Base-by-base conservation (phyloP, 2,113 vertebrate species). In the Calyptomena viridis region DNA sequence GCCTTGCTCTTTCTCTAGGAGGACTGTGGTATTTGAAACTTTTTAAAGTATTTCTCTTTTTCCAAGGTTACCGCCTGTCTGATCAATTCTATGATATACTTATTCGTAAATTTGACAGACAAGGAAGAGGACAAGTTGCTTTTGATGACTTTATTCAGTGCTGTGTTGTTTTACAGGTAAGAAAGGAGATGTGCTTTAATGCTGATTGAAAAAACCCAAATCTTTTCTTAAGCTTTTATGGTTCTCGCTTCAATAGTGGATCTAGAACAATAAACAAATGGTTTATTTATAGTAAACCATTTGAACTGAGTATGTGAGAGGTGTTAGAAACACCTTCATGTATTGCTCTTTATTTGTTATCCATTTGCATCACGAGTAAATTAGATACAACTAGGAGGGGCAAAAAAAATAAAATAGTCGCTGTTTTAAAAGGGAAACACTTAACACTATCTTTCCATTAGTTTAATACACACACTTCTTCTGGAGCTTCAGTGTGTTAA, bases 111-210 rank as follows among this genome's bases (percentile, higher is more conserved):
- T 99, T 99, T 44, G 99, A 99, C 97, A 98, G 99, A 59, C 99
- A 99, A 97, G 99, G 99, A 93, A 99, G 98, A 97, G 99, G 98
- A 60, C 99, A 99, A 91, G 98, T 99, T 56, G 99, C 99, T 50
- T 99, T 99, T 49, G 99, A 99, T 94, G 99, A 99, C 97, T 99
- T 99, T 97, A 99, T 99, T 96, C 99, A 99, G 96, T 99, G 99
- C 95, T 99, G 99, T 90, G 99, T 99, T 84, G 99, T 99, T 85
- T 91, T 99, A 95, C 99, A 99, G 99, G 99, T 99, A 98, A 97
- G 31, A 20, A 77, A 46, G 39, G 60, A 83, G 69, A 73, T 59
- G 16, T 22, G n/a, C 39, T 90, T 87, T 28, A 35, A 68, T 52
- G 52, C 33, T 35, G 59, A 8, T 42, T 79, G 13, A 3, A 37